Evolutionary conservation across 2,888 invertebrate genomes (phyloP), one percentile per base, ranked within the genome.

Genomic region (Sinelater perroti): DNA sequence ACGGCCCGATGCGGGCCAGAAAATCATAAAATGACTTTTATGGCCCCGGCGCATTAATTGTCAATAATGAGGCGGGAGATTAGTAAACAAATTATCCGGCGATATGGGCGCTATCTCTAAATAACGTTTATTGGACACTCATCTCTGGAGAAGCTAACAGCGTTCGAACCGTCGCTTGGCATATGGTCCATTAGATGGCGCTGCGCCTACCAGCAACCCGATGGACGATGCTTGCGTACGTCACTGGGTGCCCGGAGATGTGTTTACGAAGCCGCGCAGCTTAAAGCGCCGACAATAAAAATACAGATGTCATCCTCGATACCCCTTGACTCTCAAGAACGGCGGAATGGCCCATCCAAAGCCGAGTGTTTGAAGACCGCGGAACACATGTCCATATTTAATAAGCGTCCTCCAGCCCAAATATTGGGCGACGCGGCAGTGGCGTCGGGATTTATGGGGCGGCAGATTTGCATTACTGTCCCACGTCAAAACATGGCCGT

Each of bases 361-460:
- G 33, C 5, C 24, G 20, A 59, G 55, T 55, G 59, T 52, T 55
- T 47, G 55, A 46, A 30, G 44, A 60, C 60, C 45, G 21, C 42
- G 45, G 44, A 56, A 56, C 56, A 52, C 26, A 60, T 60, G 60
- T 60, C 56, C 47, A 52, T 56, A 51, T 60, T 60, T 50, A 60
- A 52, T 60, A 60, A 60, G 56, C 55, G 52, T 42, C 56, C 56
- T 60, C 36, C 49, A 38, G 45, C 36, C 44, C 45, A 56, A 56
- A 56, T 52, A 56, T 52, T 52, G 45, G 6, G 11, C 3, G 7
- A 10, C n/a, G 10, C 16, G 35, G 16, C 42, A 42, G 42, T 42
- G 26, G 42, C 42, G 42, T 26, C 20, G 18, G 36, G 18, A 36
- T 36, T 36, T 36, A 17, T 36, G 18, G 36, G 18, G 17, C 5